Percentiles rank a stretch among this genome's conserved stretches.
Evolutionary conservation across 2,113 vertebrate species (phyloP).

Genomic region (Upupa epops): DNA sequence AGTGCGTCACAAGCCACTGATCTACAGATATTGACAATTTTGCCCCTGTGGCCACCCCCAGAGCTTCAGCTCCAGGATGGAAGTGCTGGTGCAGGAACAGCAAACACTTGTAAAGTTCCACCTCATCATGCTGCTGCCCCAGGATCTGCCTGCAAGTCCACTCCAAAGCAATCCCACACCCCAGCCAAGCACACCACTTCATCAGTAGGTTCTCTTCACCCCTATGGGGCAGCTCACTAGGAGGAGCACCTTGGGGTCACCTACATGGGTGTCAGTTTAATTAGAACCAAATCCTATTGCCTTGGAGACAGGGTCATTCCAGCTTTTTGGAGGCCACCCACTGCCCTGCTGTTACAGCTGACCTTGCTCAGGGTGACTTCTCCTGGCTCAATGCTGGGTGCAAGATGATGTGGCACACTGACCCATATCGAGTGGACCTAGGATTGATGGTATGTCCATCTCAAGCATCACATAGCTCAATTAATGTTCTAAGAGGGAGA

Average conservation of each 20-base stretch:
- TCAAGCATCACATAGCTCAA: accelerated
- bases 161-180: background rate
- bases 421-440: accelerated
- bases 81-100: background rate
- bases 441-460: background rate
- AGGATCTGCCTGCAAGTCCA: background rate
- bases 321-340: background rate
- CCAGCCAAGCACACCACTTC: background rate
- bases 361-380: accelerated
- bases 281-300: background rate
- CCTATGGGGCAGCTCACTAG: background rate
- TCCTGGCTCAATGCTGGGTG: background rate
- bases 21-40: background rate
- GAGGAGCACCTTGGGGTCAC: background rate
- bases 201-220: background rate
- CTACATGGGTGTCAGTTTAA: background rate
- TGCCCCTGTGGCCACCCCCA: background rate
- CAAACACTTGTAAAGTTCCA: background rate
- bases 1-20: background rate
- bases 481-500: background rate
- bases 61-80: background rate
- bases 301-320: background rate
- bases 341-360: background rate
- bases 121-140: background rate
- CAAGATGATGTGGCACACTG: background rate